phyloP scores from a whole-genome alignment of 2,797 vertebrate species.

The Platyrinchus mystaceus region DNA sequence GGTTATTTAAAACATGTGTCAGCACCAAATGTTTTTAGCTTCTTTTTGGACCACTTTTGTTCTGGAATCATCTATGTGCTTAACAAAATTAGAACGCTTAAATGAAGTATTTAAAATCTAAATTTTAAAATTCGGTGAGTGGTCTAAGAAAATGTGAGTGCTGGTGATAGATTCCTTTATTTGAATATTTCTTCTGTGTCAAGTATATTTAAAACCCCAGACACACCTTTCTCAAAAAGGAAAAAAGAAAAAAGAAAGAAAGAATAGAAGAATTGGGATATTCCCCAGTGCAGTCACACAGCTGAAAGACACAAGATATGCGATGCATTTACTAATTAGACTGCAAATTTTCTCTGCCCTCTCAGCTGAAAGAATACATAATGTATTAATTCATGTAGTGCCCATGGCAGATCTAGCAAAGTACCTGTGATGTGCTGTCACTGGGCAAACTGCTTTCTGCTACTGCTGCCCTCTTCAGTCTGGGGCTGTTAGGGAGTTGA shows the following conservation, averaged over 20 bases:
- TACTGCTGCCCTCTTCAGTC: not conserved
- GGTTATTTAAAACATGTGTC: not conserved
- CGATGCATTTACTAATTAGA: not conserved
- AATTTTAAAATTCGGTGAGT: not conserved
- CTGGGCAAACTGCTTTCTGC: not conserved
- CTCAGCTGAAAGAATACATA: not conserved
- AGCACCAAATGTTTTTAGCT: not conserved
- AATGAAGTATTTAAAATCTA: not conserved
- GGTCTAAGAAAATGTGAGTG: not conserved
- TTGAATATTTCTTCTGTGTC: not conserved
- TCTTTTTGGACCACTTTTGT: not conserved
- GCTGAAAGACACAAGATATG: not conserved
- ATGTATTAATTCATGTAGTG: not conserved
- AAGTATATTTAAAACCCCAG: not conserved
- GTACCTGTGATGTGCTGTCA: not conserved
- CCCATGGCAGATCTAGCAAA: not conserved
- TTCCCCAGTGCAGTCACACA: not conserved
- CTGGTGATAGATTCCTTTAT: not conserved
- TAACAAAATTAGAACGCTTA: not conserved
- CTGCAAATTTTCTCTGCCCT: not conserved
- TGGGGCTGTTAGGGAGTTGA: not conserved
- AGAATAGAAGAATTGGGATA: not conserved
- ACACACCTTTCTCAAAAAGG: not conserved
- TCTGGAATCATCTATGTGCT: not conserved
- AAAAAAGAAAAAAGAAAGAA: accelerated